Conservation (phyloP, 1,140 invertebrate genomes). For the Cyphomyrmex costatus region DNA sequence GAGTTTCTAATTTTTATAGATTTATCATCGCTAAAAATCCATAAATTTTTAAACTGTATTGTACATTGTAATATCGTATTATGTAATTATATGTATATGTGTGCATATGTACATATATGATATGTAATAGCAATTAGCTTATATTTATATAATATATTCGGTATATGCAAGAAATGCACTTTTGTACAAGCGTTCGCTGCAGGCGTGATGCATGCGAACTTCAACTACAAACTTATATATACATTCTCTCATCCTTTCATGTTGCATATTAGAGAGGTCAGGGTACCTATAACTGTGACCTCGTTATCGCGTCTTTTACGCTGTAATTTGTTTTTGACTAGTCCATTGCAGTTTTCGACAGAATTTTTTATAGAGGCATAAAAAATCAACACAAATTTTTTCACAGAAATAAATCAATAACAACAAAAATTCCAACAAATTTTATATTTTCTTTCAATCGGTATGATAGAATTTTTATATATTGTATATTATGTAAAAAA, state of each 20-base stretch:
- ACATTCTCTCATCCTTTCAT: constrained; percentile 21
- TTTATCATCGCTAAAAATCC: neutral
- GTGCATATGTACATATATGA: too few relatives aligned
- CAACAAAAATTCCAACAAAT: neutral
- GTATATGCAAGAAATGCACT: neutral
- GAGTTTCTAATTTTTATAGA: neutral
- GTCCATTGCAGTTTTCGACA: neutral
- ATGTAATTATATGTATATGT: too few relatives aligned
- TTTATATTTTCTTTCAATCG: neutral
- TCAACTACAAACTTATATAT: constrained; percentile 35
- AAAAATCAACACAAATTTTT: neutral
- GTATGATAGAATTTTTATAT: neutral
- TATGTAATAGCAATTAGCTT: neutral
- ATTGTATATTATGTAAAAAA: neutral
- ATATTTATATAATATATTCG: neutral
- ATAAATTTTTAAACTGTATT: too few relatives aligned
- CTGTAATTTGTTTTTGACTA: neutral
- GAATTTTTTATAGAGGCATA: neutral
- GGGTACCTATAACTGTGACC: neutral
- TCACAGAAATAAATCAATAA: neutral
- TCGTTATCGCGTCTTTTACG: constrained; percentile 20
- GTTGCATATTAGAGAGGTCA: constrained; percentile 45
- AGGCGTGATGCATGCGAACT: constrained; percentile 66
- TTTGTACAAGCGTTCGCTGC: constrained; percentile 19
- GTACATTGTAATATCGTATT: too few relatives aligned